phyloP scores from a whole-genome alignment of 2,888 invertebrate species.

The Auanema freiburgensis region DNA sequence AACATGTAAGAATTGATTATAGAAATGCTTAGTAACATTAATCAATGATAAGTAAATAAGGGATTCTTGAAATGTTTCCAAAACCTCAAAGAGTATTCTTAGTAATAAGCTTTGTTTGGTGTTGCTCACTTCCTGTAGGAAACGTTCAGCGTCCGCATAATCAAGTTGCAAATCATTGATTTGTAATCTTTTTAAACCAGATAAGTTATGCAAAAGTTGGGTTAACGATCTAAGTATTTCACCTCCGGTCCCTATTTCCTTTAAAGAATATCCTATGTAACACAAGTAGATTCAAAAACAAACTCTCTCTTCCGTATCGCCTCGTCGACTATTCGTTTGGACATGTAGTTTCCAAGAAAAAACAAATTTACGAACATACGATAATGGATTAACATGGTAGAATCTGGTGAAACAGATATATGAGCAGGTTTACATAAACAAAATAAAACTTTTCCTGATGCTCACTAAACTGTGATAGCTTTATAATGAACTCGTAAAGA shows the following conservation, averaged over 20 bases:
- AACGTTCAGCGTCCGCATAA: constrained; percentile 73
- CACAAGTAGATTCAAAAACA: not conserved
- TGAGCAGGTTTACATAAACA: not conserved
- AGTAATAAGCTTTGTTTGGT: not conserved
- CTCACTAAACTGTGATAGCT: constrained; percentile 70
- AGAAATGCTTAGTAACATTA: constrained; percentile 74
- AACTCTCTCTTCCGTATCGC: constrained; percentile 25
- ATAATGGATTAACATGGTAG: constrained; percentile 28
- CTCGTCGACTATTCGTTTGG: constrained; percentile 33
- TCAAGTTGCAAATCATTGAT: constrained; percentile 78
- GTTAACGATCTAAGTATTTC: constrained; percentile 59
- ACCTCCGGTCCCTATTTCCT: constrained; percentile 75
- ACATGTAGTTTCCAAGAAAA: constrained; percentile 60
- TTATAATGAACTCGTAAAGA: constrained; percentile 81
- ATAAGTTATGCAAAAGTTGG: constrained; percentile 74
- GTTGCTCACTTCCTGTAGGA: constrained; percentile 72
- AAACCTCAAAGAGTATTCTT: constrained; percentile 65
- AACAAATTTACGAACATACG: constrained; percentile 29
- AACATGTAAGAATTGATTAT: constrained; percentile 76
- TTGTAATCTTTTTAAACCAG: constrained; percentile 73
- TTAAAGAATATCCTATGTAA: not conserved
- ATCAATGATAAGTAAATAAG: constrained; percentile 74
- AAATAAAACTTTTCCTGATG: constrained; percentile 36
- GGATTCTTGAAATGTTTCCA: constrained; percentile 71
- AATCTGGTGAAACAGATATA: constrained; percentile 12